Percentiles rank a stretch among this genome's conserved stretches.
phyloP scores from a whole-genome alignment of 2,888 invertebrate species.

The Portevinia maculata region DNA sequence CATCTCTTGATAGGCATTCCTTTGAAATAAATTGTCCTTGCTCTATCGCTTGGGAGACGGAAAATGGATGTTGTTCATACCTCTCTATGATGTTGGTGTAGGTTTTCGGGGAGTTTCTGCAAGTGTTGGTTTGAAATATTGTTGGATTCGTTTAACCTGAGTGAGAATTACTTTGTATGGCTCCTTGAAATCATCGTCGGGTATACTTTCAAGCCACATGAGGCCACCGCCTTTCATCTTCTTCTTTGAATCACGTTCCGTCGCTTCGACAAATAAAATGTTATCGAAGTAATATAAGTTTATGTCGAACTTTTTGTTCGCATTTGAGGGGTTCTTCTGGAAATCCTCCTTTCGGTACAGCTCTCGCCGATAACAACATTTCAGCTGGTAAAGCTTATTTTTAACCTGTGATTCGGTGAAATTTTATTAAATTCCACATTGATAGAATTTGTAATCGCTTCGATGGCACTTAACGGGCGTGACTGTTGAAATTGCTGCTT shows the following conservation, averaged over 20 bases:
- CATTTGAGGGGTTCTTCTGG: slow-evolving; percentile 16
- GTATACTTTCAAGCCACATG: not conserved
- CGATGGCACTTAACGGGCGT: not conserved
- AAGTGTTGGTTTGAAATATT: not conserved
- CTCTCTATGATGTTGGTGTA: not conserved
- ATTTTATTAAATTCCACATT: not conserved
- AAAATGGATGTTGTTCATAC: not conserved
- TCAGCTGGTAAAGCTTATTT: not conserved
- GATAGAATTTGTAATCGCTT: not conserved
- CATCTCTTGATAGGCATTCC: not conserved
- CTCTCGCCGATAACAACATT: not conserved
- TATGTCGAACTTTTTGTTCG: not conserved
- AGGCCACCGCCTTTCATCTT: not conserved
- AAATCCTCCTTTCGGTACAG: slow-evolving; percentile 17
- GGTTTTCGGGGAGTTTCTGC: not conserved
- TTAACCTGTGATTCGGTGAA: not conserved
- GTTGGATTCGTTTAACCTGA: not conserved
- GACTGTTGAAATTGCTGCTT: not conserved
- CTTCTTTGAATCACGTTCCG: not conserved
- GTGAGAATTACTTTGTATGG: not conserved
- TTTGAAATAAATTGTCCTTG: not conserved
- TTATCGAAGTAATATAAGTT: slow-evolving; percentile 44
- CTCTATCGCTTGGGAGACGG: not conserved
- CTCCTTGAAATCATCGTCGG: too few species aligned
- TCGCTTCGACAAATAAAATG: slow-evolving; percentile 8